phyloP scores from a whole-genome alignment of 92 coral and sea anemone genomes.

The Chrysogorgia sp. region DNA sequence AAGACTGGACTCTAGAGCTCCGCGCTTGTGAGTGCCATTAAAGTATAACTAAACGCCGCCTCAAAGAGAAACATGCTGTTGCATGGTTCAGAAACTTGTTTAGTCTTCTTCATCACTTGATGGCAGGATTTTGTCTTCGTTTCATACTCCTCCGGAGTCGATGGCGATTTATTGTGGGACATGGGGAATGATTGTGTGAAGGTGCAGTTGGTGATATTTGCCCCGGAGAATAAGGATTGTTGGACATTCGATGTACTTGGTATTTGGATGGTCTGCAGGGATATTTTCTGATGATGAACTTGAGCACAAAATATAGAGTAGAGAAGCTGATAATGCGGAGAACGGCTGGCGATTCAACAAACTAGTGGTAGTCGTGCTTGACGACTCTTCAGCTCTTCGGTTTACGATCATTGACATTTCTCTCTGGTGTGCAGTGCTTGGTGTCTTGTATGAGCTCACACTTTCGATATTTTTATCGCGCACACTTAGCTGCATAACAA shows the following conservation, averaged over 20 bases:
- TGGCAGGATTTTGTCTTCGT: slow-evolving; percentile 4
- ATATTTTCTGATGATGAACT: background rate
- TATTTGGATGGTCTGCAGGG: slow-evolving; percentile 17
- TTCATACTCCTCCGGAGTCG: slow-evolving; percentile 14
- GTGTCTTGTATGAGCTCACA: slow-evolving; percentile 52
- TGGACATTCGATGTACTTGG: slow-evolving; percentile 3
- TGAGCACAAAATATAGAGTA: too few species aligned
- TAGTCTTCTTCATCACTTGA: slow-evolving; percentile 59
- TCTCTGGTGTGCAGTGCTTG: slow-evolving; percentile 38
- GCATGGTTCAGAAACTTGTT: too few species aligned
- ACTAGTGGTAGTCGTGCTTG: too few species aligned
- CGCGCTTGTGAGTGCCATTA: too few species aligned
- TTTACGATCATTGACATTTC: slow-evolving; percentile 52
- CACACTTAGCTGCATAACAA: slow-evolving; percentile 58
- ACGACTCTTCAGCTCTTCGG: too few species aligned
- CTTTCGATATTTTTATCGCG: slow-evolving; percentile 61
- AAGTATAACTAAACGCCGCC: too few species aligned
- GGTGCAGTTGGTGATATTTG: slow-evolving; percentile 44
- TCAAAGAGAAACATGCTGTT: too few species aligned
- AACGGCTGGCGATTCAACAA: background rate
- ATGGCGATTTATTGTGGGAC: slow-evolving; percentile 19
- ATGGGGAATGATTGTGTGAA: slow-evolving; percentile 52
- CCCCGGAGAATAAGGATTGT: slow-evolving; percentile 44
- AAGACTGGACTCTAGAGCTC: too few species aligned
- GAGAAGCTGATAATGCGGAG: background rate